Conservation (phyloP, 1,140 invertebrate genomes). For the Platorchestia sp. region DNA sequence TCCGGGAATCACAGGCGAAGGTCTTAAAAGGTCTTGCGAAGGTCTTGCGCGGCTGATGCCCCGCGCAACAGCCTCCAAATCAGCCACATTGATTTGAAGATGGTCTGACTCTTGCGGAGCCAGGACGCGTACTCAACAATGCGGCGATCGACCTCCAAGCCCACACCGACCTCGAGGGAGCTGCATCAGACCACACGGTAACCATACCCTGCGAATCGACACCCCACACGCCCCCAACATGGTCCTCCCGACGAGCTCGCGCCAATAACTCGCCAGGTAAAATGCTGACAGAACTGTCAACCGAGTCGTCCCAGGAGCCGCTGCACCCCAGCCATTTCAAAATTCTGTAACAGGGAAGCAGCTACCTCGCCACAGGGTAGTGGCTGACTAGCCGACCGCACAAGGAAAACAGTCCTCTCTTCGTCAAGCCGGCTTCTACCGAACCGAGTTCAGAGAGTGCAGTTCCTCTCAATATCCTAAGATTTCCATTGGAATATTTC, state of each 20-base stretch:
- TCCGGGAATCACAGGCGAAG: too few species aligned
- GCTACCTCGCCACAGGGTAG: background rate
- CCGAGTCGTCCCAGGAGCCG: background rate
- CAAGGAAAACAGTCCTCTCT: background rate
- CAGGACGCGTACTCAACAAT: too few species aligned
- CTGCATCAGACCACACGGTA: too few species aligned
- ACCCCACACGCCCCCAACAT: too few species aligned
- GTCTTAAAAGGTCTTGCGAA: too few species aligned
- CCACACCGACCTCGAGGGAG: too few species aligned
- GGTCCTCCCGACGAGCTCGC: background rate
- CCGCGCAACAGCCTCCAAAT: too few species aligned
- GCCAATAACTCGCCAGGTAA: background rate
- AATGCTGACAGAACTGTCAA: background rate
- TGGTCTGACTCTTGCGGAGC: too few species aligned
- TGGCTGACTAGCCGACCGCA: background rate
- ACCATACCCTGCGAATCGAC: too few species aligned
- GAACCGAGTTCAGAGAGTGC: background rate
- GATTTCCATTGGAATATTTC: background rate
- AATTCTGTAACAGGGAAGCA: background rate
- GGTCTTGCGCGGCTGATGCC: too few species aligned
- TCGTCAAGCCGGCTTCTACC: background rate
- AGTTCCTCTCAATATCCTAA: constrained; percentile 24
- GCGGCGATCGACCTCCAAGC: too few species aligned
- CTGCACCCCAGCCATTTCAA: constrained; percentile 1
- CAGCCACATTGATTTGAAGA: too few species aligned